Conservation (phyloP, 2,888 invertebrate genomes). For the Minunthozetes semirufus region DNA sequence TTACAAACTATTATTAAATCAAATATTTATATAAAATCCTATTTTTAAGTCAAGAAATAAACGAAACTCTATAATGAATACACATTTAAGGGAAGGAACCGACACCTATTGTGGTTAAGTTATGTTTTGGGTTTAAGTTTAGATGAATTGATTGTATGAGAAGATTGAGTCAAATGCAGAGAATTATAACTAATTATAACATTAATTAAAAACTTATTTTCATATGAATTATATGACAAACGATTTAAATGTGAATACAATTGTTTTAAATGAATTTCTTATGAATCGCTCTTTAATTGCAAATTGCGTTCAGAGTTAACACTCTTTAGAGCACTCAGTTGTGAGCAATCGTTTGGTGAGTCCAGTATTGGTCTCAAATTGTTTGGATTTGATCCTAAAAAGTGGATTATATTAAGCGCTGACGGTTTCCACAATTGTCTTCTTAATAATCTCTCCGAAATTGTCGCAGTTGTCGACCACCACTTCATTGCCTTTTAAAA, state of each 20-base stretch:
- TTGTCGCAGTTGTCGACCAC: slow-evolving; percentile 67
- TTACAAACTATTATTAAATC: no score
- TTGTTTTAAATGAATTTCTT: neutral
- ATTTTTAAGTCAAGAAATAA: neutral
- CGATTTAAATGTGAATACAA: neutral
- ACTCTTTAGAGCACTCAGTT: neutral
- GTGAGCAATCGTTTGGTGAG: neutral
- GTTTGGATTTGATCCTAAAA: neutral
- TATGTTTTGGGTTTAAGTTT: neutral
- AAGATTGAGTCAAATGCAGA: neutral
- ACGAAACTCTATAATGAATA: neutral
- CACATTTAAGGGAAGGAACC: slow-evolving; percentile 10
- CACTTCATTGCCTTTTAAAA: slow-evolving; percentile 49
- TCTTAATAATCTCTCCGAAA: slow-evolving; percentile 84
- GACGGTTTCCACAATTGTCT: slow-evolving; percentile 83
- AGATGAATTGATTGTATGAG: neutral
- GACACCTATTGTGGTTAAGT: neutral
- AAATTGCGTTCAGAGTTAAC: no score
- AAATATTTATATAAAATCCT: no score
- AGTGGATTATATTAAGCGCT: slow-evolving; percentile 59
- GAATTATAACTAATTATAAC: no score
- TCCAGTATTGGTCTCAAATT: neutral
- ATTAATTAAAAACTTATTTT: no score
- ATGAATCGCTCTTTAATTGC: neutral
- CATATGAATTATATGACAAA: neutral